Conservation (phyloP, 2,888 invertebrate genomes). For the Neuroscelio doddi region DNA sequence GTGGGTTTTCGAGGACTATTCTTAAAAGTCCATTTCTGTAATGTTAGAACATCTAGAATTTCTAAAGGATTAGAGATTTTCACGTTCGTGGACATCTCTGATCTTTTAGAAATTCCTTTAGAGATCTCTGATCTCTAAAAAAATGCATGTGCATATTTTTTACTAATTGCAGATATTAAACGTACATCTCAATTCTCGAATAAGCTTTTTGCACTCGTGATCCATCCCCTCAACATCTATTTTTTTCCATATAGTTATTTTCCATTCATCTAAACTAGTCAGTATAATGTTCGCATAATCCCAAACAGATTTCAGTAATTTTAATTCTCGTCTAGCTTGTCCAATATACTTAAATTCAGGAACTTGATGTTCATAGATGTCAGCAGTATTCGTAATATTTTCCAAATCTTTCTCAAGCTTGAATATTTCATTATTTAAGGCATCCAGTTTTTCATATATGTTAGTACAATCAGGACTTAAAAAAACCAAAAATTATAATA, state of each 20-base stretch:
- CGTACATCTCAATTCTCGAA: conserved; percentile 85
- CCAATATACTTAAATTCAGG: conserved; percentile 87
- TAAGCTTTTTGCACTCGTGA: conserved; percentile 93
- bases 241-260: conserved; percentile 93
- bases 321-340: conserved; percentile 84
- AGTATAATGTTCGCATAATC: conserved; percentile 88
- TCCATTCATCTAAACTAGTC: conserved; percentile 92
- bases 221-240: conserved; percentile 97
- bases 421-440: conserved; percentile 78
- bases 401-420: conserved; percentile 81
- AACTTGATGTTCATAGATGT: conserved; percentile 88
- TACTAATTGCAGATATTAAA: conserved; percentile 2
- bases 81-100: not conserved
- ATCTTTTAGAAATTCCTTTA: not conserved
- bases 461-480: conserved; percentile 79
- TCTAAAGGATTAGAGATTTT: too few relatives aligned
- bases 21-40: too few relatives aligned
- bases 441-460: conserved; percentile 81
- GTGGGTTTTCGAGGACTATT: too few relatives aligned
- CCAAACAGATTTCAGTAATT: conserved; percentile 87
- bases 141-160: not conserved
- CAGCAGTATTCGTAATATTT: conserved; percentile 81
- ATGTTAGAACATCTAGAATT: too few relatives aligned
- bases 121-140: not conserved
- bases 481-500: conserved; percentile 12